These are phyloP conservation scores for Chelidonichthys spinosus DNA, from an alignment of 2,797 vertebrate genomes.

Conservation along the genomic window DNA sequence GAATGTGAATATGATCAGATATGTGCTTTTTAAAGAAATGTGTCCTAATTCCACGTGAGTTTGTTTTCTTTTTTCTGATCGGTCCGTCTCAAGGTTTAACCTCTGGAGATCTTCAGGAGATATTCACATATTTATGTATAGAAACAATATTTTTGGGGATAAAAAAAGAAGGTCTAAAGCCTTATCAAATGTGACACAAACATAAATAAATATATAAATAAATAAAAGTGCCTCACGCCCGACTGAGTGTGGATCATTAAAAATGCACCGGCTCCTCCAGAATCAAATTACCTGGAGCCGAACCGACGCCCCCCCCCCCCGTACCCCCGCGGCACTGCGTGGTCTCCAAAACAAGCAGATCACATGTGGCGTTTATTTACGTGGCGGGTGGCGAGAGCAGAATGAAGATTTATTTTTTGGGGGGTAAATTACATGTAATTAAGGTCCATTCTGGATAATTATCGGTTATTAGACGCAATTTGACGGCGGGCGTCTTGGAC, in stretches of 20 bases:
- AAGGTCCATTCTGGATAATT: conserved; percentile 76
- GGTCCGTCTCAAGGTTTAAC: too few relatives aligned
- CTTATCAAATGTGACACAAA: conserved; percentile 25
- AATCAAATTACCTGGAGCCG: conserved; percentile 71
- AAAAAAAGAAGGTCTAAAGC: background rate
- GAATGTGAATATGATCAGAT: background rate
- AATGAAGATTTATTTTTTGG: conserved; percentile 60
- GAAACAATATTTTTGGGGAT: too few relatives aligned
- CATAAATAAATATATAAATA: background rate
- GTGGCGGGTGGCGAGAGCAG: conserved; percentile 64
- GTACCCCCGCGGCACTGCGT: conserved; percentile 57
- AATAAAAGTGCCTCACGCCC: background rate
- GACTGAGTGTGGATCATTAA: conserved; percentile 61
- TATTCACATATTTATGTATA: background rate
- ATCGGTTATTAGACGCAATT: conserved; percentile 75
- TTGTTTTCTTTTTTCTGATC: background rate
- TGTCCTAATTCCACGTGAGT: background rate
- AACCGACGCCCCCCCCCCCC: conserved; percentile 60
- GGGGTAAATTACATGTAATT: conserved; percentile 78
- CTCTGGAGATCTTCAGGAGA: too few relatives aligned
- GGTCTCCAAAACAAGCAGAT: conserved; percentile 76
- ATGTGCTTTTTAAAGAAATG: too few relatives aligned
- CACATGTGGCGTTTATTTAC: conserved; percentile 75
- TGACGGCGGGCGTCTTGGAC: conserved; percentile 67
- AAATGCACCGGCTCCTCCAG: conserved; percentile 57